These are phyloP conservation scores for Astyanax mexicanus DNA, from an alignment of 2,797 vertebrate genomes.

Conservation along the genomic window DNA sequence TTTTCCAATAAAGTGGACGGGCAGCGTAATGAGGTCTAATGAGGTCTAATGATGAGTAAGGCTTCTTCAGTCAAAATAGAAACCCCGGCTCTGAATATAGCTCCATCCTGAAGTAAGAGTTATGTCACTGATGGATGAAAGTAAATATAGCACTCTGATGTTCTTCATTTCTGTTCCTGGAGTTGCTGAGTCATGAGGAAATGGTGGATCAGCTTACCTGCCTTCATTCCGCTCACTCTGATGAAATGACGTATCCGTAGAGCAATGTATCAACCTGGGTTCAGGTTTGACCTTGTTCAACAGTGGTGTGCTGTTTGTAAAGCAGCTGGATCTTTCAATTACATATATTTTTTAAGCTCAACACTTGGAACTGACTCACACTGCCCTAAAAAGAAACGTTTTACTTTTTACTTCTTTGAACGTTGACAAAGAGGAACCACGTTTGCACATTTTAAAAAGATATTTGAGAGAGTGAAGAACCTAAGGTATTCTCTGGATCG, in stretches of 20 bases:
- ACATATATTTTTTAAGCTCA: too few species aligned
- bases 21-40: not conserved
- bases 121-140: constrained; percentile 2
- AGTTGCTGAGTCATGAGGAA: constrained; percentile 23
- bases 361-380: too few species aligned
- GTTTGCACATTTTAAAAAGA: too few species aligned
- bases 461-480: too few species aligned
- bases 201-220: not conserved
- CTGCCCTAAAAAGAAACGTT: too few species aligned
- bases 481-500: too few species aligned
- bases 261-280: not conserved
- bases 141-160: constrained; percentile 20
- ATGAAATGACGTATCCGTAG: constrained; percentile 10
- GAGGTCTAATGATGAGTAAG: not conserved
- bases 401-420: too few species aligned
- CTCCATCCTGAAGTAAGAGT: not conserved
- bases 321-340: too few species aligned
- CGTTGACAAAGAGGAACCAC: too few species aligned
- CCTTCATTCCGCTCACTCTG: constrained; percentile 5
- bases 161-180: not conserved
- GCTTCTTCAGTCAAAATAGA: not conserved
- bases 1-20: not conserved
- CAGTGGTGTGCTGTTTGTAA: too few species aligned
- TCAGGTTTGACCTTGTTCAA: not conserved
- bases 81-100: not conserved